phyloP scores from a whole-genome alignment of 2,113 vertebrate genomes.

The Orycteropus afer region DNA sequence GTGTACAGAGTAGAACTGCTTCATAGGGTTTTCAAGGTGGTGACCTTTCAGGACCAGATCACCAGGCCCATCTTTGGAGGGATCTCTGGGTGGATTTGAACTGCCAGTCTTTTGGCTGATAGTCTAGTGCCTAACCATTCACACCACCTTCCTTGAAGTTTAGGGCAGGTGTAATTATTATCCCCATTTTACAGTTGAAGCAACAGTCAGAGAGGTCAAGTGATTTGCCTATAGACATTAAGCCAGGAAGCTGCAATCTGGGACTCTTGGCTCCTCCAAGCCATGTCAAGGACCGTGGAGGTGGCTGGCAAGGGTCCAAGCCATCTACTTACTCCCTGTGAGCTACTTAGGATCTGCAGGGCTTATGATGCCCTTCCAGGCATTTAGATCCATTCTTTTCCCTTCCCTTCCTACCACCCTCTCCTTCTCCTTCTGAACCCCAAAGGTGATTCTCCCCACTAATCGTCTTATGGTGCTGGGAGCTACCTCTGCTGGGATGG shows the following conservation, averaged over 20 bases:
- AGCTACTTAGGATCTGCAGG: neutral
- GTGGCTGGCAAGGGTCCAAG: neutral
- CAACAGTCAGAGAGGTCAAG: neutral
- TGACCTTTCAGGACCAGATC: no score
- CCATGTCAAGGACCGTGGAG: neutral
- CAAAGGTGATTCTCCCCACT: neutral
- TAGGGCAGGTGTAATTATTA: neutral
- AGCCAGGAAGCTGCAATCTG: neutral
- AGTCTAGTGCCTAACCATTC: neutral
- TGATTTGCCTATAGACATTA: neutral
- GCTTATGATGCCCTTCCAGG: neutral
- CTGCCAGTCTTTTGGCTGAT: neutral
- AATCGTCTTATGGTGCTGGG: neutral
- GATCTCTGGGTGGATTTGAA: neutral
- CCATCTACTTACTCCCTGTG: neutral
- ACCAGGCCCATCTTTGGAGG: no score
- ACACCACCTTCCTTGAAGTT: no score
- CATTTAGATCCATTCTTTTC: neutral
- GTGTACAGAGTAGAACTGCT: neutral
- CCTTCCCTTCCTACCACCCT: neutral
- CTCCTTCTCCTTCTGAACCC: neutral
- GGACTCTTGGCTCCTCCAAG: neutral
- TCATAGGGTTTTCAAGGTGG: neutral
- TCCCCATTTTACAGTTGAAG: neutral
- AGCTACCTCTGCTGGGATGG: neutral